Evolutionary conservation across 2,113 vertebrate species (phyloP), one percentile per base, ranked within the genome.

Genomic region (Osmerus eperlanus): DNA sequence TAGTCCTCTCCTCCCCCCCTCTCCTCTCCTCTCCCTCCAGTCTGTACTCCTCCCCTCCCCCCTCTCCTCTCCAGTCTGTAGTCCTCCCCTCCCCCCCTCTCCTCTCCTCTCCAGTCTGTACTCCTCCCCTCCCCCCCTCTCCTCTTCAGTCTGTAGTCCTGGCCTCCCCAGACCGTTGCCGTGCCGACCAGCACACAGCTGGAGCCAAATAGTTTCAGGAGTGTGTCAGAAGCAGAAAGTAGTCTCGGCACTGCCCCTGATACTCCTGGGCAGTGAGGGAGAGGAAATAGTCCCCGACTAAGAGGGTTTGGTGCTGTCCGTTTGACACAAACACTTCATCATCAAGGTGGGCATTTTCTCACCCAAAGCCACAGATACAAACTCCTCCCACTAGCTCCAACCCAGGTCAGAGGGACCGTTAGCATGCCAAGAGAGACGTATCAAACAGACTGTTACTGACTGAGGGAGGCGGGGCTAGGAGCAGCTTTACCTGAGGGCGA

Each of bases 401-500:
- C 8, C 41, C 41, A 11, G 8, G 41, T 11, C 9, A 47, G 41
- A 7, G 9, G 5, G 41, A 47, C 41, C 5, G 41, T 47, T 47
- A 47, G 41, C 41, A 47, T 47, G 41, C 9, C 1, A 11, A 47
- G 41, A 47, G 41, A 47, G 41, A 47, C 0, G 9, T 2, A 47
- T 47, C 41, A 47, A 47, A 47, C 41, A 47, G 7, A 8, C 9
- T 47, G 41, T 47, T 47, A 25, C 18, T 5, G 6, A n/a, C 21
- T 59, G 58, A 1, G 21, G 21, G 47, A 52, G 41, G 19, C 3
- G 19, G 11, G n/a, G 19, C 8, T 28, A 18, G 11, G 2, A 12
- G 13, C 0, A 1, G 67, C 77, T 21, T 21, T 54, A 90, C 89
- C 89, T 90, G 81, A 71, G 21, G 21, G 28, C 89, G 87, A 52